Base-by-base conservation (phyloP, 2,888 invertebrate species). In the Fabriciana adippe region DNA sequence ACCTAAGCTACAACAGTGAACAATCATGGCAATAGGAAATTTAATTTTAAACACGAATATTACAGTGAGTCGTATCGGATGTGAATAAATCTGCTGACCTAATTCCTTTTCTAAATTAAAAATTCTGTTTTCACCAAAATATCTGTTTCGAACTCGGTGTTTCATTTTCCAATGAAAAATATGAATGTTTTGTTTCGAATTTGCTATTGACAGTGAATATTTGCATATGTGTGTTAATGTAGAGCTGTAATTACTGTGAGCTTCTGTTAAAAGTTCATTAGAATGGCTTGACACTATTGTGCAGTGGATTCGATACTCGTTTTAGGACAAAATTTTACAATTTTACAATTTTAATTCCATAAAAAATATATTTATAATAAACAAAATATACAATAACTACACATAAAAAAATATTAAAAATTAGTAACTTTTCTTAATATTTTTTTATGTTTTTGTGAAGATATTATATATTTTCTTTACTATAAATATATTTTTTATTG, bases 71-170 rank as follows among this genome's bases (percentile, higher is more conserved):
- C 61, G 53, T 51, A 53, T 61, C 51, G 18, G 47, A 59, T 18
- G 55, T 64, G 50, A 55, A 63, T 64, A 64, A 64, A 60, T 64
- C 68, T 54, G 51, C 59, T 62, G 69, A 69, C 69, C 69, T 60
- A 62, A 66, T 64, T 66, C 67, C 61, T 35, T 57, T 66, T 63
- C 69, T 66, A 69, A 69, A 69, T 69, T 69, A 69, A 69, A 69
- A 69, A 69, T 68, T 61, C 68, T 64, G 68, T 65, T 68, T 55
- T 55, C 60, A 15, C 64, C 64, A 68, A 68, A 68, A 68, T 64
- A 68, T 68, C 64, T 51, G 64, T 35, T 54, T 51, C 16, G 54
- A 64, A 54, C 51, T 53, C 51, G 16, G 65, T 57, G 57, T 65
- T 65, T 55, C 66, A 66, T 66, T 55, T 66, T 26, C 55, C 55